Base-by-base conservation (phyloP, 2,888 invertebrate species). In the Reticulitermes lucifugus region DNA sequence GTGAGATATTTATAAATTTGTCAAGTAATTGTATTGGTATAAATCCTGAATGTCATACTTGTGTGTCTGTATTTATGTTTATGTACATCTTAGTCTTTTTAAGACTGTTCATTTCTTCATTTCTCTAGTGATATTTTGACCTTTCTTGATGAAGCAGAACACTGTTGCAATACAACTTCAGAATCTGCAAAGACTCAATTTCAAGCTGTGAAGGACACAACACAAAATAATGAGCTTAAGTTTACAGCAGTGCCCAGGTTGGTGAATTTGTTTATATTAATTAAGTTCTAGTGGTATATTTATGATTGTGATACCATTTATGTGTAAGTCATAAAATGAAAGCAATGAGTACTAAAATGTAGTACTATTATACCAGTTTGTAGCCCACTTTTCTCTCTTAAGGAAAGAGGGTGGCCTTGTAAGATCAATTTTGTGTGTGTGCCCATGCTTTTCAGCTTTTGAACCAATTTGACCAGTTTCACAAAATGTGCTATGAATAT, bases 101-200 rank as follows among this genome's bases (percentile, higher is more conserved):
- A 55, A 55, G 55, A 18, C 18, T 55, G 55, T 55, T 55, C 14
- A 55, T 55, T 14, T 55, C 18, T 55, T 12, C 18, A 55, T 55
- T 55, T 5, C 25, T n/a, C 10, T 65, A 94, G 94, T 89, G 94
- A 94, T 89, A 93, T 95, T 88, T 92, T 94, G 83, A 92, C 93
- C 84, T 95, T 94, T 89, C 89, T 95, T 87, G 95, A 95, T 88
- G 94, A 94, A 89, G 93, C 94, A 0, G 95, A 95, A 82, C 92
- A 92, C 86, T 92, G 92, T 29, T 89, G 92, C 1, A 91, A 92
- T 0, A 90, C 92, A 0, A 91, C 92, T 91, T 91, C 2, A 18
- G 80, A 83, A 43, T 70, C 81, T 71, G 85, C 86, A 65, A 84
- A 83, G 65, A 51, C 51, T 77, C 41, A 35, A 43, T n/a, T 77